These are phyloP conservation scores for Cnemophilus loriae DNA, from an alignment of 2,113 vertebrate genomes.

Conservation along the genomic window DNA sequence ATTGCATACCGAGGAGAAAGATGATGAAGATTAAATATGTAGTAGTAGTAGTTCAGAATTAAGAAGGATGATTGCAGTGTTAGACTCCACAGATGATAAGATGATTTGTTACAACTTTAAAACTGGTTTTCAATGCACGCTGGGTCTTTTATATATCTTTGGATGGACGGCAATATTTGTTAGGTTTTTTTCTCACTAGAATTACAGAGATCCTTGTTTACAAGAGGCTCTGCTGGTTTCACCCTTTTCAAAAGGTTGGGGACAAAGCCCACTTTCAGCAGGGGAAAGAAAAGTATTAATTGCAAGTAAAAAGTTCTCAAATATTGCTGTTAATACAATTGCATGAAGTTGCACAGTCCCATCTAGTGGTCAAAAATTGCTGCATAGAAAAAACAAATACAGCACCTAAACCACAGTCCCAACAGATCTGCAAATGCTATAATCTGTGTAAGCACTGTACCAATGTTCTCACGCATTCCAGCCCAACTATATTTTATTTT, in stretches of 20 bases:
- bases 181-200: neutral
- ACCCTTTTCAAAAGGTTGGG: neutral
- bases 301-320: neutral
- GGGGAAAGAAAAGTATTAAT: neutral
- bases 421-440: neutral
- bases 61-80: neutral
- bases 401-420: neutral
- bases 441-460: neutral
- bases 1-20: neutral
- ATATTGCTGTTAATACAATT: neutral
- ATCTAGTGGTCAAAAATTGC: constrained; percentile 66
- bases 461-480: neutral
- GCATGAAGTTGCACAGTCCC: constrained; percentile 61
- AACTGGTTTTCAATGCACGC: neutral
- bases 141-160: neutral
- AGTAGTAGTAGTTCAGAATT: neutral
- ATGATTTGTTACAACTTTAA: constrained; percentile 15
- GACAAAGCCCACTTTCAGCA: neutral
- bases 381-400: neutral
- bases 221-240: neutral
- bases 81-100: neutral
- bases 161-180: neutral
- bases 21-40: neutral
- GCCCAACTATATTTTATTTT: neutral
- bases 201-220: neutral